Percentiles rank a stretch among this genome's conserved stretches.
Conservation (phyloP, 2,797 vertebrate species). For the Ptychobarbus kaznakovi region DNA sequence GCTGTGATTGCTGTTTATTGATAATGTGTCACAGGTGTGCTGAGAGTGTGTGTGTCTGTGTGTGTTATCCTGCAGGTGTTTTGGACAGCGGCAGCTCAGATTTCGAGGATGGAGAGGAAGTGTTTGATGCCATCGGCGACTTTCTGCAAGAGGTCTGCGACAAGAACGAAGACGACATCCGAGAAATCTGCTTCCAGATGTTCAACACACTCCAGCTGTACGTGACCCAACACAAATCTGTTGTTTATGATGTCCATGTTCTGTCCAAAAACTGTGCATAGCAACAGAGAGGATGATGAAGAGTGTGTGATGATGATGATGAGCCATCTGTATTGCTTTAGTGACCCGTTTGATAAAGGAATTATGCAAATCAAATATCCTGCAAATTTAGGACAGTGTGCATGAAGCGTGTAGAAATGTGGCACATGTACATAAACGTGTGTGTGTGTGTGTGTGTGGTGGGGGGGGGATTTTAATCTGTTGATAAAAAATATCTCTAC, state of each 20-base stretch:
- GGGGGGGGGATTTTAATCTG: not conserved
- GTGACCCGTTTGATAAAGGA: not conserved
- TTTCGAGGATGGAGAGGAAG: constrained; percentile 93
- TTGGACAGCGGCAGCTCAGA: constrained; percentile 86
- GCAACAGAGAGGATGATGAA: not conserved
- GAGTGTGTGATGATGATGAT: not conserved
- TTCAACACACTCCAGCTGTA: constrained; percentile 91
- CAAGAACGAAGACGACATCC: constrained; percentile 90
- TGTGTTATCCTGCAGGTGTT: constrained; percentile 75
- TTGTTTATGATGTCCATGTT: not conserved
- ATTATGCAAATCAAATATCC: not conserved
- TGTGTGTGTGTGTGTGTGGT: not conserved
- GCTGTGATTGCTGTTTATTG: not conserved
- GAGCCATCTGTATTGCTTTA: not conserved
- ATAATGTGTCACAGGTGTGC: not conserved
- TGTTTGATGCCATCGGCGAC: constrained; percentile 93
- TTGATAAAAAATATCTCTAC: too few species aligned
- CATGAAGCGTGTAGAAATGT: not conserved
- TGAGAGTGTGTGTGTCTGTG: not conserved
- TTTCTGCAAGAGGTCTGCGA: constrained; percentile 90
- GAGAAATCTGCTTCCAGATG: constrained; percentile 92
- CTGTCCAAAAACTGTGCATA: not conserved
- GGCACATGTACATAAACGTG: not conserved
- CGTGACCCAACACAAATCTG: constrained; percentile 58
- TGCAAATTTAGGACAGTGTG: not conserved